Evolutionary conservation across 2,113 vertebrate species (phyloP).

Genomic region (Cyanoramphus novaezelandiae): DNA sequence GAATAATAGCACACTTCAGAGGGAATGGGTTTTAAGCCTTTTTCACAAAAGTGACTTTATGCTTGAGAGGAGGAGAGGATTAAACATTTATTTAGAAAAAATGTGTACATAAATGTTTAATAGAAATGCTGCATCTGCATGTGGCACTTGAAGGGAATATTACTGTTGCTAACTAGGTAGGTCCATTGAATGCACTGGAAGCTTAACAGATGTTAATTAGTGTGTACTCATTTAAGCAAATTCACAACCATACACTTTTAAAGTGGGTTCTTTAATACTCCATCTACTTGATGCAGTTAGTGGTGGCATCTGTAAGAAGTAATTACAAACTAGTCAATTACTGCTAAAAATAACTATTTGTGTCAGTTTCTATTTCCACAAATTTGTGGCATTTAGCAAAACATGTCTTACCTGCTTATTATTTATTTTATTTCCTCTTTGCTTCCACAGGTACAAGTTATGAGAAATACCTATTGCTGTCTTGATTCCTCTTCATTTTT

Average conservation of each 20-base stretch:
- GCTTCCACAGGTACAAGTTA: background rate
- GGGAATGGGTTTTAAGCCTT: background rate
- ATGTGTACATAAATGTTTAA: background rate
- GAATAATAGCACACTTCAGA: background rate
- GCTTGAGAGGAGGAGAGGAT: background rate
- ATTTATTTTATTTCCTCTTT: background rate
- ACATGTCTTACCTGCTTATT: background rate
- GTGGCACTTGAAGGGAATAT: background rate
- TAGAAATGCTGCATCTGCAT: background rate
- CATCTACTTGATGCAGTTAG: background rate
- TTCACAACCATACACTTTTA: background rate
- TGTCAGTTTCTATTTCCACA: background rate
- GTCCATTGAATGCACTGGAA: background rate
- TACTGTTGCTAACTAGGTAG: background rate
- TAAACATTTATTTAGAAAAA: background rate
- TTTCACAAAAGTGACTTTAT: background rate
- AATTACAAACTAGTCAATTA: background rate
- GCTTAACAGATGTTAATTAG: background rate
- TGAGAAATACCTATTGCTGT: background rate
- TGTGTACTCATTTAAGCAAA: background rate
- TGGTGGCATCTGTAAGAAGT: background rate
- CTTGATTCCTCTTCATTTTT: background rate
- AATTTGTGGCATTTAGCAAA: background rate
- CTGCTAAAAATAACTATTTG: background rate
- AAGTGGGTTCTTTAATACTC: background rate